Evolutionary conservation across 92 coral and sea anemone species (phyloP).

Genomic region (Epizoanthus rinbou): DNA sequence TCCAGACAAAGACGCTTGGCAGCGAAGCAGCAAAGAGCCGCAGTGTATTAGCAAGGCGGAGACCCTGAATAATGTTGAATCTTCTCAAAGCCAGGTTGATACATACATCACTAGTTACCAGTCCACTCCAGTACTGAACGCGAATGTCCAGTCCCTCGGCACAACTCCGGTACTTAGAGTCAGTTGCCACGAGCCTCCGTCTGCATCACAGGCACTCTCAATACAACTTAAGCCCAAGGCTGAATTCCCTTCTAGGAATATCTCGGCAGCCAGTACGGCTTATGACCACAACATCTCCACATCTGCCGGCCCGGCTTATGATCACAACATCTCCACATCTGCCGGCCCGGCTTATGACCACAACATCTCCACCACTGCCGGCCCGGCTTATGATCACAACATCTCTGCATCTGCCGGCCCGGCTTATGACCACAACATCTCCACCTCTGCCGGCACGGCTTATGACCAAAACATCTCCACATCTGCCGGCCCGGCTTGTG

Average conservation of each 20-base stretch:
- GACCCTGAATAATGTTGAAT: background rate
- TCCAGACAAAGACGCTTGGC: background rate
- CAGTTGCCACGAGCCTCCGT: background rate
- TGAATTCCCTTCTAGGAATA: background rate
- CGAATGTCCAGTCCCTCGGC: too few species aligned
- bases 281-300: too few species aligned
- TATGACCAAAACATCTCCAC: too few species aligned
- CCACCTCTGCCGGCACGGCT: constrained; percentile 38
- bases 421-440: too few species aligned
- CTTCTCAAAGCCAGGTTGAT: background rate
- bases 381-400: too few species aligned
- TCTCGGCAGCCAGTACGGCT: background rate
- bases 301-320: too few species aligned
- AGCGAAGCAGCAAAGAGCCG: background rate
- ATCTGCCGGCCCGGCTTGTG: too few species aligned
- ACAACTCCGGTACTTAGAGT: too few species aligned
- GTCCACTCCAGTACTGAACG: constrained; percentile 1
- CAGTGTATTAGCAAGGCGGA: background rate
- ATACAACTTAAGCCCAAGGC: background rate
- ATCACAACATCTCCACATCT: too few species aligned
- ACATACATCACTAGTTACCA: background rate
- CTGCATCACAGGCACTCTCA: background rate
- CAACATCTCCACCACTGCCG: too few species aligned
- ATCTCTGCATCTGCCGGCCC: too few species aligned
- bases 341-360: too few species aligned